Evolutionary conservation across 2,797 vertebrate species (phyloP), one percentile per base, ranked within the genome.

Genomic region (Simalia tracyae): DNA sequence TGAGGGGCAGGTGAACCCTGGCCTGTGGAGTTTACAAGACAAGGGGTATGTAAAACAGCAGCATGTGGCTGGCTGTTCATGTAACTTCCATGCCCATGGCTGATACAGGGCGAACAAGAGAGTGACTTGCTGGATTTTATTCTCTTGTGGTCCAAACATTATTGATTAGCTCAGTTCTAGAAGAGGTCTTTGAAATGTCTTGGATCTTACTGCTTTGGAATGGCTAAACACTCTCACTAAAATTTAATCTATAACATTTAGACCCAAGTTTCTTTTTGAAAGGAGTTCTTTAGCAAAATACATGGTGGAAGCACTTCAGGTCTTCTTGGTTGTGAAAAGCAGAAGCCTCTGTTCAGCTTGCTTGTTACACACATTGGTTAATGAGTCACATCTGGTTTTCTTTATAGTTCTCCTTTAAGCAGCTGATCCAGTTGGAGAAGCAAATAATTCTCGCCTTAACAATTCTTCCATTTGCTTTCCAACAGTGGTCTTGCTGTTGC

Each of bases 381-480:
- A 92, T 94, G 93, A 92, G 89, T 96, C 96, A 96, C 96, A 88
- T 94, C 92, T 94, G 95, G 91, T 95, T 96, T 92, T 68, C 89
- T 92, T 87, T 92, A 92, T 90, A 81, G 87, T 93, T 72, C 66
- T 95, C 94, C 95, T 96, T 93, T 93, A 86, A 92, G 91, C 87
- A 24, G 93, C 91, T 94, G 96, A 96, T 97, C 96, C 97, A 96
- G 93, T 87, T 86, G 66, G 96, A 96, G 91, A 95, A 81, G 59
- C 95, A 95, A 95, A 93, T 97, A 93, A 95, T 93, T 94, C 96
- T 95, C 95, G 88, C 88, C 96, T 95, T n/a, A 6, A 93, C 94
- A 95, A 93, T 95, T 64, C 94, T 86, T 84, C 93, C 93, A 89
- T 7, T 92, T 95, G 92, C 68, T 95, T 95, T 94, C 95, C 57